A percentile compares a stretch with the other conserved stretches of the same genome.
Conservation (phyloP, 1,140 invertebrate species). For the Chrysomallon squamiferum region DNA sequence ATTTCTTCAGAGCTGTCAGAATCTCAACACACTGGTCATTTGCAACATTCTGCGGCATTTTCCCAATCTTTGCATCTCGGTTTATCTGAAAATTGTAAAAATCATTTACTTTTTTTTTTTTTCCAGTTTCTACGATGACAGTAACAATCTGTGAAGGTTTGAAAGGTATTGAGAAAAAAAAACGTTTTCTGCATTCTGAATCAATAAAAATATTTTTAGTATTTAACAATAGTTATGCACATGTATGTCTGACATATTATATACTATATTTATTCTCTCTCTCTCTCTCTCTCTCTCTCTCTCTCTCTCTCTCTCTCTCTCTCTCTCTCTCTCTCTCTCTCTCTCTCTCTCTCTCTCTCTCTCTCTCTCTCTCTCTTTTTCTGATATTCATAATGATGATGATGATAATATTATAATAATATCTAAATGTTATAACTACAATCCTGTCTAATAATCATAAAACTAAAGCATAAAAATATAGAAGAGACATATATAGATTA, state of each 20-base stretch:
- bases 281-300: not conserved
- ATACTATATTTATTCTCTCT: not conserved
- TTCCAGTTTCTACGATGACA: not conserved
- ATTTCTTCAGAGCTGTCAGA: conserved; percentile 73
- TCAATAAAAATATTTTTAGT: not conserved
- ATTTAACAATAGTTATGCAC: not conserved
- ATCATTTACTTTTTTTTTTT: not conserved
- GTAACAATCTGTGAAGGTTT: not conserved
- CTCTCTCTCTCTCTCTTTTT: not conserved
- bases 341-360: not conserved
- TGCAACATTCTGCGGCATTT: conserved; percentile 56
- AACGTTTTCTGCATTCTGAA: not conserved
- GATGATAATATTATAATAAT: not conserved
- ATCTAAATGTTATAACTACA: not conserved
- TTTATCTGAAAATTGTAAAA: conserved; percentile 54
- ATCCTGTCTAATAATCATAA: no score
- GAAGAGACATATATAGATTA: no score
- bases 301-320: not conserved
- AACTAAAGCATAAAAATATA: no score
- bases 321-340: not conserved
- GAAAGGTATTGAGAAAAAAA: not conserved
- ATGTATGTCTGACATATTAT: no score
- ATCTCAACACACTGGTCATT: conserved; percentile 70
- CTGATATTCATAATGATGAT: not conserved
- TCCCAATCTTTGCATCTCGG: conserved; percentile 65